phyloP scores from a whole-genome alignment of 2,113 vertebrate genomes.

The Copsychus sechellarum region DNA sequence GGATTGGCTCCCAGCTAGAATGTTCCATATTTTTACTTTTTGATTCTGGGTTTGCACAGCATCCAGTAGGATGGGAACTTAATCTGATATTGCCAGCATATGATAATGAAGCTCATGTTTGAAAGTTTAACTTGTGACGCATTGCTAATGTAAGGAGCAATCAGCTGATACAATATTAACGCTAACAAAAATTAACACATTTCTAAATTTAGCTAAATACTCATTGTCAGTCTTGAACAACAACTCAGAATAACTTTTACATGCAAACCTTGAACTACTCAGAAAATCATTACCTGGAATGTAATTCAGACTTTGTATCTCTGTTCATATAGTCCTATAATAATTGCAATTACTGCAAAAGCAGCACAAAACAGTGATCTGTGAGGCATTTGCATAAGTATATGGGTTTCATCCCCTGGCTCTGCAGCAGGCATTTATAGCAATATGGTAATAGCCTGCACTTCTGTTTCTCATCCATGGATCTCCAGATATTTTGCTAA shows the following conservation, averaged over 20 bases:
- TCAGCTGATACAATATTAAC: constrained; percentile 1
- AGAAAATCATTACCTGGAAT: constrained; percentile 1
- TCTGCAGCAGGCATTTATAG: background rate
- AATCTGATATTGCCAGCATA: background rate
- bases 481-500: background rate
- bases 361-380: constrained; percentile 3
- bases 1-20: background rate
- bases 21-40: background rate
- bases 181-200: background rate
- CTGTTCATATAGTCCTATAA: background rate
- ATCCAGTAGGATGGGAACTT: background rate
- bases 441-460: background rate
- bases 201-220: constrained; percentile 41
- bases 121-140: background rate
- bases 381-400: constrained; percentile 17
- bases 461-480: background rate
- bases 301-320: constrained; percentile 8
- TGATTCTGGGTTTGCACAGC: background rate
- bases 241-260: constrained; percentile 7
- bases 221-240: constrained; percentile 28
- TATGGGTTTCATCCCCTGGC: constrained; percentile 18
- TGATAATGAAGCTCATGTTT: background rate
- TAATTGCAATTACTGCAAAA: constrained; percentile 33
- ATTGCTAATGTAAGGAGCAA: background rate
- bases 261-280: constrained; percentile 21